Evolutionary conservation across 2,888 invertebrate genomes (phyloP).

Genomic region (Pachycephus smyrnensis): DNA sequence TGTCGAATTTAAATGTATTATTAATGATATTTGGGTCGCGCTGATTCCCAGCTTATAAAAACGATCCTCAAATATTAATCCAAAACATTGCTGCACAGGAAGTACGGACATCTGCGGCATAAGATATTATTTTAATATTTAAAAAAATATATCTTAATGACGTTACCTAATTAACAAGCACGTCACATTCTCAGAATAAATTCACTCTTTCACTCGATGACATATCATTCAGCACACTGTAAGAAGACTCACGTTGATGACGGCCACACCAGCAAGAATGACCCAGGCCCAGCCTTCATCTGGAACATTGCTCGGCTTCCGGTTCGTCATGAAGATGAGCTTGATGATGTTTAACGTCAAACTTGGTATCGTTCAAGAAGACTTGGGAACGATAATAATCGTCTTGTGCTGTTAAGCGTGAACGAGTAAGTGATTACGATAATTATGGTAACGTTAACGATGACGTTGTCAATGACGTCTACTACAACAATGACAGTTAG

Average conservation of each 20-base stretch:
- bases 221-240: background rate
- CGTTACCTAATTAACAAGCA: background rate
- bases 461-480: background rate
- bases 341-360: background rate
- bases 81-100: constrained; percentile 66
- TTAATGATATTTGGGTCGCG: constrained; percentile 64
- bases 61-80: constrained; percentile 64
- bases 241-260: constrained; percentile 52
- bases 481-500: background rate
- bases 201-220: background rate
- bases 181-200: background rate
- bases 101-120: constrained; percentile 60
- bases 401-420: background rate
- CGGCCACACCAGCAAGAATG: constrained; percentile 63
- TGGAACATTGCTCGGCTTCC: constrained; percentile 39
- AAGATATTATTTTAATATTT: background rate
- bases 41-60: constrained; percentile 60
- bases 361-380: background rate
- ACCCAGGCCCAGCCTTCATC: constrained; percentile 71
- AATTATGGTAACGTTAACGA: background rate
- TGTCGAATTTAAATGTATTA: constrained; percentile 65
- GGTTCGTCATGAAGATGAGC: background rate
- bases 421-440: background rate
- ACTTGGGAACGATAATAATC: background rate
- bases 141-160: background rate